Conservation (phyloP, 2,888 invertebrate species). For the Papilio demoleus region DNA sequence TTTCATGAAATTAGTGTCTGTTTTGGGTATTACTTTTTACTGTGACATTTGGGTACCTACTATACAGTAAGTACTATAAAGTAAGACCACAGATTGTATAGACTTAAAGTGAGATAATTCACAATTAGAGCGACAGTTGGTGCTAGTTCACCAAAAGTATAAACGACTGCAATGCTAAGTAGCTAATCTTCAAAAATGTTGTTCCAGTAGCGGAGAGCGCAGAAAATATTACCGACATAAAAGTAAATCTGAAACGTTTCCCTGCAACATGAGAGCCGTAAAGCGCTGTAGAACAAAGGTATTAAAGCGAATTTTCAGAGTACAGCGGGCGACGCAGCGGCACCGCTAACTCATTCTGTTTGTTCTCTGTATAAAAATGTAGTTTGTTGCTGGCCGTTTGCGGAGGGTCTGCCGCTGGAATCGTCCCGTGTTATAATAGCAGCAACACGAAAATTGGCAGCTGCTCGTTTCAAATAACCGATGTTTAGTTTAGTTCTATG, state of each 20-base stretch:
- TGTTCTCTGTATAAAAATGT: slow-evolving; percentile 74
- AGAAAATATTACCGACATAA: slow-evolving; percentile 60
- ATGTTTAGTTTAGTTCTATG: too few relatives aligned
- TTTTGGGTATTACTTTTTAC: background rate
- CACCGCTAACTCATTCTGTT: slow-evolving; percentile 78
- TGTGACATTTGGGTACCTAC: background rate
- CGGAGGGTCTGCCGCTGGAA: slow-evolving; percentile 52
- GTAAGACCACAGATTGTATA: too few relatives aligned
- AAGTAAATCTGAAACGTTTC: slow-evolving; percentile 69
- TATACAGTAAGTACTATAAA: too few relatives aligned
- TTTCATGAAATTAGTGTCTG: background rate
- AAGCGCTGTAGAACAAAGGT: slow-evolving; percentile 80
- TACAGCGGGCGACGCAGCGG: slow-evolving; percentile 72
- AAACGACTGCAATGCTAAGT: slow-evolving; percentile 37
- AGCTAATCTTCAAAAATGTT: slow-evolving; percentile 48
- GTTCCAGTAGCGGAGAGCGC: slow-evolving; percentile 55
- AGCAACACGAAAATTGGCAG: slow-evolving; percentile 56
- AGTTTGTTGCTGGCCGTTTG: slow-evolving; percentile 73
- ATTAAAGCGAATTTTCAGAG: slow-evolving; percentile 79
- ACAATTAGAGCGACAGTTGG: background rate
- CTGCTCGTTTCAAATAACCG: slow-evolving; percentile 56
- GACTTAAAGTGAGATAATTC: background rate
- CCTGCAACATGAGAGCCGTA: slow-evolving; percentile 72
- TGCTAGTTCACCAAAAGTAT: background rate
- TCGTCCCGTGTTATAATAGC: slow-evolving; percentile 59